These are phyloP conservation scores for Caranx melampygus DNA, from an alignment of 2,113 vertebrate genomes.

Conservation along the genomic window DNA sequence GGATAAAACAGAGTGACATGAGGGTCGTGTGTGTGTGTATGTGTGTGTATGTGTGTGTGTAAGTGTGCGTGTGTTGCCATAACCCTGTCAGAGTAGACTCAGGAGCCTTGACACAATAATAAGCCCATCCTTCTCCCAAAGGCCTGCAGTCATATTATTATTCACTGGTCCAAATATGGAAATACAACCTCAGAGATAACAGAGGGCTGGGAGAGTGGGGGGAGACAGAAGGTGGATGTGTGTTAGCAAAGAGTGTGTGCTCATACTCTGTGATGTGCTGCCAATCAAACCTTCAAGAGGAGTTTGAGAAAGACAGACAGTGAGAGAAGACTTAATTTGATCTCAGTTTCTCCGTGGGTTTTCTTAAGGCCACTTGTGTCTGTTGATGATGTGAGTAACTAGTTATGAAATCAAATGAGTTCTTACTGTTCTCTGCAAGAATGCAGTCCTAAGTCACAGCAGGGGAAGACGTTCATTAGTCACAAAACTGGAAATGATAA, in stretches of 20 bases:
- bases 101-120: slow-evolving; percentile 58
- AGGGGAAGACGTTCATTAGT: background rate
- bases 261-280: slow-evolving; percentile 26
- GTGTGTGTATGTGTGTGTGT: background rate
- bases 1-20: slow-evolving; percentile 17
- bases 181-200: slow-evolving; percentile 53
- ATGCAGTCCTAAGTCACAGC: too few species aligned
- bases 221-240: slow-evolving; percentile 8
- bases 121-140: slow-evolving; percentile 49
- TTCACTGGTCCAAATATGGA: slow-evolving; percentile 61
- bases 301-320: slow-evolving; percentile 11
- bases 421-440: background rate
- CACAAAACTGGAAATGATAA: background rate
- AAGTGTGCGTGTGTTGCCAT: slow-evolving; percentile 24
- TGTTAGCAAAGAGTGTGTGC: background rate
- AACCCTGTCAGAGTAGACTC: slow-evolving; percentile 54
- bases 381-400: background rate
- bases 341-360: background rate
- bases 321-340: background rate
- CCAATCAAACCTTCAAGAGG: slow-evolving; percentile 42
- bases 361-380: background rate
- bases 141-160: slow-evolving; percentile 49
- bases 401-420: background rate
- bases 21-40: background rate
- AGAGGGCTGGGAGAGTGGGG: background rate